Evolutionary conservation across 2,113 vertebrate genomes (phyloP).

Genomic region (Phoxinus phoxinus): DNA sequence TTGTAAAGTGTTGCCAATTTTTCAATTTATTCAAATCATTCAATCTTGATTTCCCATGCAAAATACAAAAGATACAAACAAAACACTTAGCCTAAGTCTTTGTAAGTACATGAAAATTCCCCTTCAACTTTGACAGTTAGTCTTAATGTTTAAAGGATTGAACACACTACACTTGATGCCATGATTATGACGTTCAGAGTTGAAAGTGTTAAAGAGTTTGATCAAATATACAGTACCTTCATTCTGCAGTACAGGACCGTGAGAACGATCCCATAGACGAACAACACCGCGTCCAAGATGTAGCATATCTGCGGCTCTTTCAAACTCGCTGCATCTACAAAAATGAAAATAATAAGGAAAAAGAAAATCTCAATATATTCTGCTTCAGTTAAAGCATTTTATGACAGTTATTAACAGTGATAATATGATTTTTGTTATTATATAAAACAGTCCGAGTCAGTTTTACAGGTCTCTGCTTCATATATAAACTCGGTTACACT

Average conservation of each 20-base stretch:
- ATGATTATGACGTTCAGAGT: too few species aligned
- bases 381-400: neutral
- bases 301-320: constrained; percentile 81
- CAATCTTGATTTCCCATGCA: neutral
- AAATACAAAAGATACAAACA: neutral
- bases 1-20: neutral
- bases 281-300: constrained; percentile 84
- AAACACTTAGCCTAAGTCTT: too few species aligned
- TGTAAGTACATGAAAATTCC: too few species aligned
- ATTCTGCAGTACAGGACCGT: constrained; percentile 86
- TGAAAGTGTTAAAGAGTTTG: neutral
- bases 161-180: neutral
- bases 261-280: constrained; percentile 85
- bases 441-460: neutral
- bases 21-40: neutral
- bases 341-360: neutral
- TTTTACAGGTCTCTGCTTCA: neutral
- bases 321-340: constrained; percentile 66
- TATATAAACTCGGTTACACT: neutral
- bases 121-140: too few species aligned
- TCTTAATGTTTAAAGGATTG: too few species aligned
- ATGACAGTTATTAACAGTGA: neutral
- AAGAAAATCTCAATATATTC: neutral
- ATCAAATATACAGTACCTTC: constrained; percentile 72
- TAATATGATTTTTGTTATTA: neutral